Evolutionary conservation across 37 sponge, comb jelly and placozoan species (phyloP).

Genomic region (Ephydatia muelleri): DNA sequence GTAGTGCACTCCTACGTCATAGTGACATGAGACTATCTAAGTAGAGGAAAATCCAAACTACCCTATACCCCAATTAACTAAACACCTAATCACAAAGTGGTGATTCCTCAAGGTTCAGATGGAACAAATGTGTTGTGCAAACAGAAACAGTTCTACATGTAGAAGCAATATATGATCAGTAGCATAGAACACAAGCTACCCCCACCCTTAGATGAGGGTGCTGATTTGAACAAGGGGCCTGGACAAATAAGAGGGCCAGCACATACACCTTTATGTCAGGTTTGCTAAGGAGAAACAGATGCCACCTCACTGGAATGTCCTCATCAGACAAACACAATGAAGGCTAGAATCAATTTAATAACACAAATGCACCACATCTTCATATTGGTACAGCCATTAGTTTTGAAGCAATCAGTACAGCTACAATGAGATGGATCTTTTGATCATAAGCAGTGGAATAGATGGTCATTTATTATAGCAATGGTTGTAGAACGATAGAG

Average conservation of each 20-base stretch:
- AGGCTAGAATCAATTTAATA: no score
- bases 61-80: not conserved
- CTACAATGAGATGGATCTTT: no score
- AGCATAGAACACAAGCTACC: not conserved
- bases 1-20: constrained; percentile 43
- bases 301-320: not conserved
- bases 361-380: no score
- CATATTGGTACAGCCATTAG: no score
- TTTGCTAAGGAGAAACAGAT: not conserved
- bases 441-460: no score
- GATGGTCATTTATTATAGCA: no score
- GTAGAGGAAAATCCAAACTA: constrained; percentile 5
- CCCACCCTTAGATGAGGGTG: not conserved
- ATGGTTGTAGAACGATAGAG: no score
- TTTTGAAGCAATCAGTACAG: no score
- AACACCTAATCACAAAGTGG: not conserved
- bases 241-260: not conserved
- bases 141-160: not conserved
- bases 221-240: not conserved
- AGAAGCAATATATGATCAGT: not conserved
- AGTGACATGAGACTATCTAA: constrained; percentile 39
- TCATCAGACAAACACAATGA: not conserved
- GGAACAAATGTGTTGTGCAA: not conserved
- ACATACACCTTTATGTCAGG: not conserved
- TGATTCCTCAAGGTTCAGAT: not conserved